These are phyloP conservation scores for Larimichthys crocea DNA, from an alignment of 2,113 vertebrate species.

Conservation along the genomic window DNA sequence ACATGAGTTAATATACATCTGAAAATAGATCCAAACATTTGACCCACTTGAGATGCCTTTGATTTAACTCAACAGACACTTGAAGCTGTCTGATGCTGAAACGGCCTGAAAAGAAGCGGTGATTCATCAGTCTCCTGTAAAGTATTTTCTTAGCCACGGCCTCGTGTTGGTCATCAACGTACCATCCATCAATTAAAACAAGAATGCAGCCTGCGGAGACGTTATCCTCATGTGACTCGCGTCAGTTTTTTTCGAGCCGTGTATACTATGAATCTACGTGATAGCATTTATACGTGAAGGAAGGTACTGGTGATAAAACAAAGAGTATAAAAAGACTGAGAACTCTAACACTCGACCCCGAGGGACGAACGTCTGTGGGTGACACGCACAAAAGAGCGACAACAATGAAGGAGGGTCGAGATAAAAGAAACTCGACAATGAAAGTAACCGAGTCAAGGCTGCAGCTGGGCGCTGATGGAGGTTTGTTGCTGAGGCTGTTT, in stretches of 20 bases:
- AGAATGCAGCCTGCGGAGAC: neutral
- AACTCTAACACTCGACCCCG: neutral
- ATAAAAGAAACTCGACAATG: neutral
- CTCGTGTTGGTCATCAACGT: neutral
- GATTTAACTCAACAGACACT: slow-evolving; percentile 51
- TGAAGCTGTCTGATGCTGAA: slow-evolving; percentile 40
- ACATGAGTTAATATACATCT: slow-evolving; percentile 58
- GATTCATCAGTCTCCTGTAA: slow-evolving; percentile 51
- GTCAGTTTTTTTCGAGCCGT: neutral
- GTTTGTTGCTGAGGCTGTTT: neutral
- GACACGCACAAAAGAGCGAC: no score
- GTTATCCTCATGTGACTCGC: neutral
- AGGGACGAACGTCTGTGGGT: neutral
- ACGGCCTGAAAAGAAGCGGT: slow-evolving; percentile 28
- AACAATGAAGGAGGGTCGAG: no score
- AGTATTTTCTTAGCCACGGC: slow-evolving; percentile 25
- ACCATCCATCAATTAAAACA: slow-evolving; percentile 9
- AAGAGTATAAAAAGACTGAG: slow-evolving; percentile 40
- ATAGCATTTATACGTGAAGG: neutral
- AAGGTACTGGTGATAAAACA: slow-evolving; percentile 39
- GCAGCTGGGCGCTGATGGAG: slow-evolving; percentile 11
- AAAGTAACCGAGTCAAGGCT: slow-evolving; percentile 16
- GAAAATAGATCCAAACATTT: slow-evolving; percentile 63
- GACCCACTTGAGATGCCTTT: slow-evolving; percentile 54
- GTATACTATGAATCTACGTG: neutral